phyloP scores from a whole-genome alignment of 2,888 invertebrate species.

The Drosophila gaucha region DNA sequence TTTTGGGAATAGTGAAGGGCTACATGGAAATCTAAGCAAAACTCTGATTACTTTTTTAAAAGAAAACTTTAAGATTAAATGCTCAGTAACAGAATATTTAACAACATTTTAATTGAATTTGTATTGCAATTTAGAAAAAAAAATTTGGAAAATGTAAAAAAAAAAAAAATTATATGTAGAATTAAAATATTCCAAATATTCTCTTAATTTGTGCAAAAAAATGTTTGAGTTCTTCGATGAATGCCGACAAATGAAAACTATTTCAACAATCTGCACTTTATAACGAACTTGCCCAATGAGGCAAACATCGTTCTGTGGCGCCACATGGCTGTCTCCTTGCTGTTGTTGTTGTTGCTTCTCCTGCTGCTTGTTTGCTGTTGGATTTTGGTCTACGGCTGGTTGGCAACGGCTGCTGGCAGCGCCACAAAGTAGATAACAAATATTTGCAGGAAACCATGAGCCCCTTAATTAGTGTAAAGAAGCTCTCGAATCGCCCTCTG shows the following conservation, averaged over 20 bases:
- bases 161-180: neutral
- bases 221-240: constrained; percentile 10
- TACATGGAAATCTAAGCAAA: neutral
- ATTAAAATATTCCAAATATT: neutral
- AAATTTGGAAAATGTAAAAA: neutral
- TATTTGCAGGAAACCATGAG: constrained; percentile 80
- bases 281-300: constrained; percentile 71
- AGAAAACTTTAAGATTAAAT: neutral
- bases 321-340: constrained; percentile 69
- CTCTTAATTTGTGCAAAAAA: neutral
- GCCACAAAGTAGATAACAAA: constrained; percentile 73
- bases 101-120: too few species aligned
- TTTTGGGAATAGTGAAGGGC: constrained; percentile 29
- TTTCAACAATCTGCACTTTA: constrained; percentile 72
- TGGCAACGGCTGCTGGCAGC: constrained; percentile 35
- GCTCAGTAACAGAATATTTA: neutral
- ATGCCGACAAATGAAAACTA: constrained; percentile 61
- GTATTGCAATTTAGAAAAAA: too few species aligned
- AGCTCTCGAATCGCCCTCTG: constrained; percentile 40
- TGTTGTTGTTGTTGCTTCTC: constrained; percentile 53
- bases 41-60: neutral
- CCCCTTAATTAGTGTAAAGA: constrained; percentile 81
- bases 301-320: constrained; percentile 61
- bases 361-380: constrained; percentile 55
- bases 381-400: constrained; percentile 60